A percentile compares a stretch with the other conserved stretches of the same genome.
Conservation (phyloP, 1,140 invertebrate genomes). For the Diorhabda elongata region DNA sequence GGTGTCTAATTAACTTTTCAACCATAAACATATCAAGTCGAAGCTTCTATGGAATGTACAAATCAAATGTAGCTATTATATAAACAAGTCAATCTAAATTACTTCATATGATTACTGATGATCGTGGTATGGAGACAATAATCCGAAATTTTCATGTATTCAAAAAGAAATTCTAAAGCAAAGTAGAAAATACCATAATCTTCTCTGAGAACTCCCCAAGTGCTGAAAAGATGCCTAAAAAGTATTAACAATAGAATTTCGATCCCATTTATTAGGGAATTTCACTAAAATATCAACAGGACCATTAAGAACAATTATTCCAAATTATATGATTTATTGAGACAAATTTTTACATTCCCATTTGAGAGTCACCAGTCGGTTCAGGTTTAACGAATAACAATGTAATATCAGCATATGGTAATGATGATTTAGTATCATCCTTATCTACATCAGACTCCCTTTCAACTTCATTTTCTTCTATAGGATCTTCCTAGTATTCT, state of each 20-base stretch:
- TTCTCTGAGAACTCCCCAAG: conserved; percentile 81
- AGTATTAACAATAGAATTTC: conserved; percentile 86
- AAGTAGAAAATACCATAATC: too few species aligned
- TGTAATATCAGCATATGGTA: conserved; percentile 85
- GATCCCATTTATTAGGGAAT: conserved; percentile 89
- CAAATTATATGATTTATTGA: not conserved
- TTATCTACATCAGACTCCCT: conserved; percentile 62
- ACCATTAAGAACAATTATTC: conserved; percentile 42
- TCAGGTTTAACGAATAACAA: conserved; percentile 89
- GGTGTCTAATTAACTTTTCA: too few species aligned
- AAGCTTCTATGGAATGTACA: too few species aligned
- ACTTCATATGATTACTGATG: too few species aligned
- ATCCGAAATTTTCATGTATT: too few species aligned
- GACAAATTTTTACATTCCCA: conserved; percentile 48
- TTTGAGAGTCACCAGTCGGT: conserved; percentile 53
- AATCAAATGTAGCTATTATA: too few species aligned
- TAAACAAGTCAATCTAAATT: too few species aligned
- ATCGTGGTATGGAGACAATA: too few species aligned
- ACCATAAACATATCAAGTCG: too few species aligned
- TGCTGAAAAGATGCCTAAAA: conserved; percentile 97
- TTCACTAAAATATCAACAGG: conserved; percentile 94
- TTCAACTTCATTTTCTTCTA: conserved; percentile 67
- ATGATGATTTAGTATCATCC: conserved; percentile 71
- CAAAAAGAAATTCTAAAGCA: too few species aligned
- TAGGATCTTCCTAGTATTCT: conserved; percentile 55